Evolutionary conservation across 2,888 invertebrate species (phyloP), one percentile per base, ranked within the genome.

Genomic region (Therioaphis trifolii): DNA sequence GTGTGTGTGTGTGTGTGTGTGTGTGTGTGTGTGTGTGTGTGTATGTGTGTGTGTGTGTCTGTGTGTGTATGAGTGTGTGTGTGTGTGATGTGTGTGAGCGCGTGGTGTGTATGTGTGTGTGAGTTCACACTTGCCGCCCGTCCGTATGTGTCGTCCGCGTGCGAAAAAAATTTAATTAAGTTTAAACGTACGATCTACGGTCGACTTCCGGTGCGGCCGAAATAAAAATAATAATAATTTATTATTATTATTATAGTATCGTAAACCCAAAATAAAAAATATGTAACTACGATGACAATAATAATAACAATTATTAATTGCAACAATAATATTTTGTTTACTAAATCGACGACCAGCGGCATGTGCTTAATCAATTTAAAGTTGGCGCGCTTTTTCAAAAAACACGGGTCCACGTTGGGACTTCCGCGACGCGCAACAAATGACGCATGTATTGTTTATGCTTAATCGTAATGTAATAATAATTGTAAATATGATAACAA

Each of bases 331-430:
- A n/a, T n/a, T n/a, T n/a, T n/a, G n/a, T n/a, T n/a, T n/a, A n/a
- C n/a, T n/a, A n/a, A n/a, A n/a, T n/a, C n/a, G 35, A 35, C 7
- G 35, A 7, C 3, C 4, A 7, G 35, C 7, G 35, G 35, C 71
- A 24, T 0, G 21, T 24, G 24, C n/a, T n/a, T 24, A 24, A 40
- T 58, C 40, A 3, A 43, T 43, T 18, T 27, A 43, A 11, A 43
- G 52, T 78, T 78, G 77, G 66, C 77, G 77, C 66, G 77, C 77
- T 78, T 78, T 78, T 76, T 78, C 49, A 35, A 68, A n/a, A 66
- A 78, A 11, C 43, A 35, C 12, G n/a, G n/a, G 7, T 14, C 35
- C 29, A n/a, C 21, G 35, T 29, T 27, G n/a, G 14, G n/a, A 11
- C 1, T 4, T 29, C 15, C 29, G 35, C 7, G 7, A 35, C 35